Conservation (phyloP, 2,113 vertebrate species). For the Coregonus clupeaformis region DNA sequence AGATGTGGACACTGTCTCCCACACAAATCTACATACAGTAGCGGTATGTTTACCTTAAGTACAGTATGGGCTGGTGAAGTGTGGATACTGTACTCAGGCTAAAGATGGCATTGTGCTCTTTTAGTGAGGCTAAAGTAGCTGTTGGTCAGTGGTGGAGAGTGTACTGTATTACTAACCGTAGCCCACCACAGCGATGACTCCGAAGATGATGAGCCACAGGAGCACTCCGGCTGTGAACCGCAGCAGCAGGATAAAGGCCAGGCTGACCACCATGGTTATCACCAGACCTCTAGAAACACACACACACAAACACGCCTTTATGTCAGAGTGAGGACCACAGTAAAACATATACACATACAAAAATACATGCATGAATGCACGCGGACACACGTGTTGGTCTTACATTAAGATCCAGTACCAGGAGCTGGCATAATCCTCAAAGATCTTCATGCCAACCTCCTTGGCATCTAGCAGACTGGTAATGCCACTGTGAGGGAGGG, state of each 20-base stretch:
- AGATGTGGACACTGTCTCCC: not conserved
- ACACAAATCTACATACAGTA: not conserved
- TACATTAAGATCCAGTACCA: conserved; percentile 98
- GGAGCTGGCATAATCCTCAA: conserved; percentile 91
- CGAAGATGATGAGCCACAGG: conserved; percentile 88
- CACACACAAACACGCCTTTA: conserved; percentile 68
- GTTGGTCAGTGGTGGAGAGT: not conserved
- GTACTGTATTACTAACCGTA: conserved; percentile 78
- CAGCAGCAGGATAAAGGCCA: conserved; percentile 88
- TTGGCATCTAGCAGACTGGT: conserved; percentile 83
- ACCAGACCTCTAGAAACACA: conserved; percentile 79
- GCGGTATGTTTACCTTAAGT: no score
- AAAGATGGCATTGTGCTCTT: not conserved
- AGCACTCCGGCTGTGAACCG: conserved; percentile 86
- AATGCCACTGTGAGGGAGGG: conserved; percentile 75
- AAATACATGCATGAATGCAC: not conserved
- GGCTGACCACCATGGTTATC: conserved; percentile 88
- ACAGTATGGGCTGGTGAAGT: no score
- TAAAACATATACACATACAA: conserved; percentile 8
- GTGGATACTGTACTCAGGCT: not conserved
- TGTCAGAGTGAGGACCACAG: not conserved
- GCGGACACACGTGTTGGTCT: conserved; percentile 50
- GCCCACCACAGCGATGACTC: conserved; percentile 80
- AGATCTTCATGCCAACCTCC: conserved; percentile 85
- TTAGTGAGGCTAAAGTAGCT: not conserved